Evolutionary conservation across 2,113 vertebrate genomes (phyloP), one percentile per base, ranked within the genome.

Genomic region (Psilopogon haemacephalus): DNA sequence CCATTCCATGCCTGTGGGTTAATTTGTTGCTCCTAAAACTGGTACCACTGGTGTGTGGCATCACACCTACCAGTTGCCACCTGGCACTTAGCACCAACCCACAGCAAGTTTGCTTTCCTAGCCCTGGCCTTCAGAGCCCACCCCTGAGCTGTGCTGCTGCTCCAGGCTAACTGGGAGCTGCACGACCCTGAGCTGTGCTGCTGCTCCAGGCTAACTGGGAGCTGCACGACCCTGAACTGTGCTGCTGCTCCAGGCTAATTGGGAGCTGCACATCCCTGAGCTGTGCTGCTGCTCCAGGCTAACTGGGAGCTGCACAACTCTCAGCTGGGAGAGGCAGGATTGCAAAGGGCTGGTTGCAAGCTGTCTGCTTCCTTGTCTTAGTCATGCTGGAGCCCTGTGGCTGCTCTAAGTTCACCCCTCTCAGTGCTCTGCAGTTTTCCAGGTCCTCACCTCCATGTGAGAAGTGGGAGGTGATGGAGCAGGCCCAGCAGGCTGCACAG

Each of bases 11-110:
- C 40, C n/a, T 52, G 50, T 0, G 5, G 40, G 71, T 79, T 37
- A 55, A n/a, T 60, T 88, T 7, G 1, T 75, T 42, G 13, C 0
- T 0, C 77, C 48, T 12, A 32, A 42, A 48, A 18, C 54, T 19
- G 56, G 32, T 32, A 69, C 60, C 0, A 0, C 40, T 73, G 81
- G 13, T 8, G 13, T 8, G 15, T 5, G 27, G 84, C 3, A 0
- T 40, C 58, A n/a, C n/a, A 15, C 20, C 2, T 33, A 24, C 5
- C n/a, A 60, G 58, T 23, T 35, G 55, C 59, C 15, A 8, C 40
- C 62, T 40, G 18, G 65, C 58, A 8, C 37, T 77, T 27, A 3
- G 24, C 73, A 4, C 9, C 4, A 1, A 3, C 27, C 59, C 5
- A 3, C 16, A 42, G 12, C 20, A 3, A 11, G 48, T 46, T 67